Evolutionary conservation across 2,797 vertebrate genomes (phyloP).

Genomic region (Coccyzus lansbergi): DNA sequence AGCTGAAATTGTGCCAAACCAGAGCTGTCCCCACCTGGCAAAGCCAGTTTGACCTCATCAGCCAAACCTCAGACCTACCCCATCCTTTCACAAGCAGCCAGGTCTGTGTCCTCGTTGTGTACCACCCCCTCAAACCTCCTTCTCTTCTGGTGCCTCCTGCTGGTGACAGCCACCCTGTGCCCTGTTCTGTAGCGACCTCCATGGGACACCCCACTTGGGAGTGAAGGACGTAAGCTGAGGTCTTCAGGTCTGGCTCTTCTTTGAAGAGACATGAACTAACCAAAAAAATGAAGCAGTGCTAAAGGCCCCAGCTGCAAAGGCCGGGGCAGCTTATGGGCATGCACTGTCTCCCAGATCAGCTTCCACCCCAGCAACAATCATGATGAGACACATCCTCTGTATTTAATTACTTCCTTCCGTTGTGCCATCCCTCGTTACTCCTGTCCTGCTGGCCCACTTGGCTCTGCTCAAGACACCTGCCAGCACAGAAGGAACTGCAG

Average conservation of each 20-base stretch:
- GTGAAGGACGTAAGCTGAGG: not conserved
- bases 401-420: not conserved
- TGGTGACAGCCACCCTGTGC: not conserved
- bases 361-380: not conserved
- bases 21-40: not conserved
- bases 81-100: not conserved
- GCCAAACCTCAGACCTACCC: not conserved
- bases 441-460: fast-evolving
- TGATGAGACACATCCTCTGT: not conserved
- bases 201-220: not conserved
- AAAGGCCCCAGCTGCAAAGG: fast-evolving
- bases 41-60: not conserved
- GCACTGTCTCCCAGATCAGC: not conserved
- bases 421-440: fast-evolving
- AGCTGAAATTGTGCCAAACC: not conserved
- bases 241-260: not conserved
- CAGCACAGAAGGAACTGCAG: fast-evolving
- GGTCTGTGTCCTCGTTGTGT: not conserved
- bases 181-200: not conserved
- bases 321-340: not conserved
- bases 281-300: not conserved
- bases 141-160: not conserved
- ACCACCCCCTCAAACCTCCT: not conserved
- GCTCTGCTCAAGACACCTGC: fast-evolving
- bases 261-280: not conserved